phyloP scores from a whole-genome alignment of 2,797 vertebrate genomes.

The Catharus ustulatus region DNA sequence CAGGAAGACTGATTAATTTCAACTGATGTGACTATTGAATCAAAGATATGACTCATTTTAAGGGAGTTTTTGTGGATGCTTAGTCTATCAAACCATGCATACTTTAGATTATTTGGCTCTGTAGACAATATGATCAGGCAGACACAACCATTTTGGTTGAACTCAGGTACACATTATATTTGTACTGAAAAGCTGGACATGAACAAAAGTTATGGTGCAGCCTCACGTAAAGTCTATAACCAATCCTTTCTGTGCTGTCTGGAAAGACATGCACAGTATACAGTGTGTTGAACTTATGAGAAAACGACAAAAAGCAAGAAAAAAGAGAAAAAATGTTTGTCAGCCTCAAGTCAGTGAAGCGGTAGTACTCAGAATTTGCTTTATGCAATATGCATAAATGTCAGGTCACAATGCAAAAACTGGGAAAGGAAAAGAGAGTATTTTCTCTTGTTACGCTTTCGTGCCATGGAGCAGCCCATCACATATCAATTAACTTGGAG shows the following conservation, averaged over 20 bases:
- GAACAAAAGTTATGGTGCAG: background rate
- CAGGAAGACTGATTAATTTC: slow-evolving; percentile 68
- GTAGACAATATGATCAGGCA: slow-evolving; percentile 12
- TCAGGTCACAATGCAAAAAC: slow-evolving; percentile 25
- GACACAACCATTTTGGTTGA: slow-evolving; percentile 27
- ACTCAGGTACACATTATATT: slow-evolving; percentile 14
- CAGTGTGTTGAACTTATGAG: background rate
- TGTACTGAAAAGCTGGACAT: slow-evolving; percentile 3
- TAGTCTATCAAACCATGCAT: slow-evolving; percentile 56
- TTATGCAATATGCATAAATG: slow-evolving; percentile 56
- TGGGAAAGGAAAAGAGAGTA: slow-evolving; percentile 50
- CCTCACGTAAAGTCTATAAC: background rate
- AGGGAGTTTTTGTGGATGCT: slow-evolving; percentile 63
- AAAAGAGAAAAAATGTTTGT: background rate
- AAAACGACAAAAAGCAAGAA: slow-evolving; percentile 10
- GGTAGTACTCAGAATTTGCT: background rate
- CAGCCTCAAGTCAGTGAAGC: background rate
- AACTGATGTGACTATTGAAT: slow-evolving; percentile 60
- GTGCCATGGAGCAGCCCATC: background rate
- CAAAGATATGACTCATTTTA: slow-evolving; percentile 72
- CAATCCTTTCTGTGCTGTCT: background rate
- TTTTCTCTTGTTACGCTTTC: slow-evolving; percentile 15
- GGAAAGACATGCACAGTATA: background rate
- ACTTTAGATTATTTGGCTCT: slow-evolving; percentile 57
- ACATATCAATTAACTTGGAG: slow-evolving; percentile 43